A percentile compares a stretch with the other conserved stretches of the same genome.
These are phyloP conservation scores for Trachemys scripta DNA, from an alignment of 2,113 vertebrate genomes.

Conservation along the genomic window DNA sequence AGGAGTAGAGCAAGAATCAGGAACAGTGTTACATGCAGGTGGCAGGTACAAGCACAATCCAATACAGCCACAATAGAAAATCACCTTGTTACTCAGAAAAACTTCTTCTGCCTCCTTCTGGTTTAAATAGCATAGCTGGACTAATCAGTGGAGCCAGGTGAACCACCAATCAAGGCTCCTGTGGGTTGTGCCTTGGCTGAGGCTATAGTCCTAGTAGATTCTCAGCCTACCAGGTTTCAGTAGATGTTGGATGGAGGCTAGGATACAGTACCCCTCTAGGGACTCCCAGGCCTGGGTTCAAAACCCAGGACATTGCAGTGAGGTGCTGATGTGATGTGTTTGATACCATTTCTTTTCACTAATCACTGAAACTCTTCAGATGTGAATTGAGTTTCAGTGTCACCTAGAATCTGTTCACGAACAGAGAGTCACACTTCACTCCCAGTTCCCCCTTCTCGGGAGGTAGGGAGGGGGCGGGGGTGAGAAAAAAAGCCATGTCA, in stretches of 20 bases:
- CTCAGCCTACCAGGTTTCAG: not conserved
- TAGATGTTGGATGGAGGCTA: not conserved
- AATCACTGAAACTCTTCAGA: not conserved
- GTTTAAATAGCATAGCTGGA: not conserved
- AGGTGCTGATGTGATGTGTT: not conserved
- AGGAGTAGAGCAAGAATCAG: not conserved
- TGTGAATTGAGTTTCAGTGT: not conserved
- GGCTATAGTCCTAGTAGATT: not conserved
- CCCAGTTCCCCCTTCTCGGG: not conserved
- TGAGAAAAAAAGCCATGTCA: not conserved
- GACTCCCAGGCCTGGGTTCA: not conserved
- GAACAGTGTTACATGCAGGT: not conserved
- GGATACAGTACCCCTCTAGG: not conserved
- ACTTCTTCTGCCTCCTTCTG: not conserved
- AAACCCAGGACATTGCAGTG: not conserved
- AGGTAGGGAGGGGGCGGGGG: not conserved
- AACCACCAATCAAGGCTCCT: not conserved
- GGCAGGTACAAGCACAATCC: not conserved
- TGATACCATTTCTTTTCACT: not conserved
- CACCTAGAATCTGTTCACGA: not conserved
- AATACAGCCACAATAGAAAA: not conserved
- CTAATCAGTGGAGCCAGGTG: not conserved
- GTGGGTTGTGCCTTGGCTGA: not conserved
- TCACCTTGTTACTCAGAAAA: not conserved
- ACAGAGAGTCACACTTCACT: not conserved